These are phyloP conservation scores for Oscheius sp. DNA, from an alignment of 2,888 invertebrate species.

Conservation along the genomic window DNA sequence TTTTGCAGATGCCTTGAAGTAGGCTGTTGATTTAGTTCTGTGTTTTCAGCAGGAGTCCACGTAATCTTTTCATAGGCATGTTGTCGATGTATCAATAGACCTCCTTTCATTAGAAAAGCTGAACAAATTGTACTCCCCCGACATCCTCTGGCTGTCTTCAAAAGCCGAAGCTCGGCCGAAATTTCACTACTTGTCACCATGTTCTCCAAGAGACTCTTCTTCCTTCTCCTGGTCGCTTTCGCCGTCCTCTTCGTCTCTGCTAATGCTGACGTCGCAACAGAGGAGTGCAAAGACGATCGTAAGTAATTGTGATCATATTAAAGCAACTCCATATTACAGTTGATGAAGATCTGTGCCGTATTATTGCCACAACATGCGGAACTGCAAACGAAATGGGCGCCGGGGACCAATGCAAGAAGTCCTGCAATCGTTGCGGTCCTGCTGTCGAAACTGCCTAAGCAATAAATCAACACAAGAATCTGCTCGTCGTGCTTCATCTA, in stretches of 20 bases:
- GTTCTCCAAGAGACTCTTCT: background rate
- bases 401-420: background rate
- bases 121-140: background rate
- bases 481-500: constrained; percentile 18
- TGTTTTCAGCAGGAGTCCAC: too few species aligned
- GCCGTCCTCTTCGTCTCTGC: constrained; percentile 14
- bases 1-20: too few species aligned
- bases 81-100: constrained; percentile 13
- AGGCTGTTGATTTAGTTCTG: too few species aligned
- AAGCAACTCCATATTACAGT: background rate
- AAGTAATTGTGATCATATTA: background rate
- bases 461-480: background rate
- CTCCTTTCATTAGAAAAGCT: constrained; percentile 1
- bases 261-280: background rate
- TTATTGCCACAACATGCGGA: constrained; percentile 6
- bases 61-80: background rate
- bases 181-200: too few species aligned
- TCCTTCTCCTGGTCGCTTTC: background rate
- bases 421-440: constrained; percentile 3
- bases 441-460: background rate
- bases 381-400: background rate
- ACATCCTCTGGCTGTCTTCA: constrained; percentile 2
- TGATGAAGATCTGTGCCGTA: background rate
- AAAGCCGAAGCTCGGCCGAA: background rate
- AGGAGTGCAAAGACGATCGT: constrained; percentile 10